Base-by-base conservation (phyloP, 1,140 invertebrate genomes). In the Cyphomyrmex costatus region DNA sequence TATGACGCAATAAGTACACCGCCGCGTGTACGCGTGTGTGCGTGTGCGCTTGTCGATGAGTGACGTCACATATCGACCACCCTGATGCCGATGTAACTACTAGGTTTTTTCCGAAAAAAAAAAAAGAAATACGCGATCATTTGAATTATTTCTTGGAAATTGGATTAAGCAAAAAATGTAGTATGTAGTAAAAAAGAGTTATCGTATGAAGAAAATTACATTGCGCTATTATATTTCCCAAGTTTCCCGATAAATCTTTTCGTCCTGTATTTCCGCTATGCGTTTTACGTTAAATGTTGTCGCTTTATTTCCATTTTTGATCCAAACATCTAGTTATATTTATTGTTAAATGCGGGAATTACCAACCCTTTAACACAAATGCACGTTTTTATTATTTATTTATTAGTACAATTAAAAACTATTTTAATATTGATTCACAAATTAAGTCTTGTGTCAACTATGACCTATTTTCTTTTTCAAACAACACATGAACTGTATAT, bases 1-100 rank as follows among this genome's bases (percentile, higher is more conserved):
- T 70, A 70, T 80, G 65, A 80, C 49, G 78, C 78, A 80, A 80
- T 24, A 42, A 42, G 36, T 42, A 53, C n/a, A 16, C 6, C 30
- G 30, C 4, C 16, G 16, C 33, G 6, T 8, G 16, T 36, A 24
- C 2, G 49, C 30, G 27, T 21, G 21, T 8, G 42, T 14, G 27
- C 19, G 16, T 49, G 60, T 51, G n/a, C 0, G 76, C 21, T 19
- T n/a, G 61, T 53, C 30, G 33, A 27, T 27, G 30, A 24, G 49
- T 79, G 77, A 70, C 63, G 49, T 80, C 49, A 80, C 30, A 36
- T 79, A 19, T 56, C 8, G 30, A 12, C 19, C 16, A n/a, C 16
- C 66, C 49, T 46, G 1, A 19, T 61, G 27, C 16, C 24, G 60
- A 30, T 51, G 42, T 21, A 36, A 71, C 21, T 42, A 12, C 16